Conservation (phyloP, 2,113 vertebrate species). For the Stercorarius parasiticus region DNA sequence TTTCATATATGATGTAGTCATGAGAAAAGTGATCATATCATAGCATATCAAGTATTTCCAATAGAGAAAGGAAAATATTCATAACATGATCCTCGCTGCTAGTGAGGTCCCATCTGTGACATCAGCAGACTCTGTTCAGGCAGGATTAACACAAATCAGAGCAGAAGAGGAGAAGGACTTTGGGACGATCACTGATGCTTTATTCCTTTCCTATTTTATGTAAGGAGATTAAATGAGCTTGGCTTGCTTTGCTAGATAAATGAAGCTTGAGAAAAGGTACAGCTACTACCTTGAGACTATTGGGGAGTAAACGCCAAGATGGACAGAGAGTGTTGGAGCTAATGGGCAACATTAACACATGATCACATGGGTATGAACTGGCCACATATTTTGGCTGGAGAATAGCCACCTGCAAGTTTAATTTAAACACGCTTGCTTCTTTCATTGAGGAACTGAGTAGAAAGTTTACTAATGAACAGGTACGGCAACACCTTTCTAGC, state of each 20-base stretch:
- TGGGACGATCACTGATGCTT: background rate
- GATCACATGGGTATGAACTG: background rate
- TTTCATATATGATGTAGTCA: background rate
- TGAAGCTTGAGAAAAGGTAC: background rate
- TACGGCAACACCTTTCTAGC: background rate
- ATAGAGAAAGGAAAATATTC: background rate
- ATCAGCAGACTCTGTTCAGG: background rate
- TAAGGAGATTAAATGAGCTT: background rate
- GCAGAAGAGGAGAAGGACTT: background rate
- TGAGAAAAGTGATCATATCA: background rate
- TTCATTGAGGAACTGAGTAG: background rate
- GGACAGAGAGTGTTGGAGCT: background rate
- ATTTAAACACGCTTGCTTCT: background rate
- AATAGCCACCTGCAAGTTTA: background rate
- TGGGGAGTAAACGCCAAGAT: background rate
- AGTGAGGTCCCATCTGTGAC: background rate
- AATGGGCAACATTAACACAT: rapidly evolving
- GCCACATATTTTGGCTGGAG: background rate
- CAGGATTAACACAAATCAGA: background rate
- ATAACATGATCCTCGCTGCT: too few species aligned
- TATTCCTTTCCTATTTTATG: background rate
- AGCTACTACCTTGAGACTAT: background rate
- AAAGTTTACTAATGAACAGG: background rate
- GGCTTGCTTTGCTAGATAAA: background rate
- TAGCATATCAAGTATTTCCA: background rate